Evolutionary conservation across 1,140 invertebrate genomes (phyloP), one percentile per base, ranked within the genome.

Genomic region (Macrostomum lignano): DNA sequence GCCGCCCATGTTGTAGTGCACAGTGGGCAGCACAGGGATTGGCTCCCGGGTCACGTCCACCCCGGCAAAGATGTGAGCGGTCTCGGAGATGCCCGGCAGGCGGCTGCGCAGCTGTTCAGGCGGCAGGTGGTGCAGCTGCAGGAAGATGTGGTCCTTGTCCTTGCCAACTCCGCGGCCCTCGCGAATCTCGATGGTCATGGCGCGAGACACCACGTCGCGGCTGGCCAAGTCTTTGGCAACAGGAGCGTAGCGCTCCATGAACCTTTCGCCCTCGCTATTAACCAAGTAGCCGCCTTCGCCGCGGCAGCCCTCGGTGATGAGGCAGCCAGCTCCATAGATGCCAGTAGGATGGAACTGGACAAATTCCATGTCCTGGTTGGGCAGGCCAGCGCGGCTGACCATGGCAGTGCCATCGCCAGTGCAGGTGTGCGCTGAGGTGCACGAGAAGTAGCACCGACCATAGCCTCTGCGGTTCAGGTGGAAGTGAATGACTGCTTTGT

Each of bases 1-100:
- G 24, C 82, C 84, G 23, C 88, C 88, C 88, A 98, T 98, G 47
- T 94, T 96, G 55, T 96, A 98, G 60, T 98, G 88, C 3, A 94
- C 86, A 2, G 88, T 93, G 3, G 88, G 88, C 36, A 96, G 54
- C 9, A 96, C 84, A 1, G 88, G 88, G 40, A 96, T 88, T 2
- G 86, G 82, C 46, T 96, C 82, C 36, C 74, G 68, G 1, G 79
- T 93, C 3, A 93, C 84, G 62, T 96, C 88, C 7, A 96, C 86
- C 21, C 84, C 86, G 34, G 86, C 81, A 56, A 96, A 98, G 48
- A 93, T 88, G 72, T 77, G 79, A 3, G 84, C 88, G 0, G 86
- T 93, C 61, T 96, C 82, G 0, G 66, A 69, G 43, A 70, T 70
- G 30, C 68, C 68, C 15, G 66, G 66, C 20, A 69, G 45, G 36